Percentiles rank a stretch among this genome's conserved stretches.
phyloP scores from a whole-genome alignment of 2,113 vertebrate genomes.

The Aegithalos caudatus region DNA sequence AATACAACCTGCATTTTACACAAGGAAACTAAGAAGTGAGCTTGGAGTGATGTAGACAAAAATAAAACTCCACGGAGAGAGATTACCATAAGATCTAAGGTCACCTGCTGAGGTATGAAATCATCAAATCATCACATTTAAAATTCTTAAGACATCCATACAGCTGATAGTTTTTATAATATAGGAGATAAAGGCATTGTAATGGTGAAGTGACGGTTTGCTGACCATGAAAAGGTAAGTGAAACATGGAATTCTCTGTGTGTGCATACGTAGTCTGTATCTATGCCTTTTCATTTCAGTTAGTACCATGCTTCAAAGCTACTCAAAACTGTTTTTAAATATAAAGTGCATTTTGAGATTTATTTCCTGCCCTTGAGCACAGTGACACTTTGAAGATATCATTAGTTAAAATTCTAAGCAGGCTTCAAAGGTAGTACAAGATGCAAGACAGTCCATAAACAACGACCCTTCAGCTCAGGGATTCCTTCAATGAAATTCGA shows the following conservation, averaged over 20 bases:
- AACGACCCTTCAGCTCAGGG: constrained; percentile 1
- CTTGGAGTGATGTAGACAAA: background rate
- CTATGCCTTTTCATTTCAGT: constrained; percentile 6
- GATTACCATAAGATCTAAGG: background rate
- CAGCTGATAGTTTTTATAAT: background rate
- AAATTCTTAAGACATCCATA: background rate
- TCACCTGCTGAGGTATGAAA: background rate
- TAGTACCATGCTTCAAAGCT: constrained; percentile 33
- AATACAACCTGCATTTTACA: background rate
- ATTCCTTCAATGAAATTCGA: constrained; percentile 56
- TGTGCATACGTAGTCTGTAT: background rate
- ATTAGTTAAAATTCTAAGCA: constrained; percentile 63
- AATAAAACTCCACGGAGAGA: background rate
- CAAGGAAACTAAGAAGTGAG: background rate
- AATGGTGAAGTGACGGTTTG: background rate
- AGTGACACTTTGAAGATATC: constrained; percentile 62
- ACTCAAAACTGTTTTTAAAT: constrained; percentile 9
- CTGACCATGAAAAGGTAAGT: background rate
- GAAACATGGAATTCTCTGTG: background rate
- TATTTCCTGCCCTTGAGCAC: constrained; percentile 61
- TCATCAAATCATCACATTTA: background rate
- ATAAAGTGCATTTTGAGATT: constrained; percentile 34
- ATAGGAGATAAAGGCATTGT: background rate
- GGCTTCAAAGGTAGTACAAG: constrained; percentile 44
- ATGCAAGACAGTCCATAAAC: constrained; percentile 44